Evolutionary conservation across 2,797 vertebrate species (phyloP).

Genomic region (Oryzias dopingdopingensis): DNA sequence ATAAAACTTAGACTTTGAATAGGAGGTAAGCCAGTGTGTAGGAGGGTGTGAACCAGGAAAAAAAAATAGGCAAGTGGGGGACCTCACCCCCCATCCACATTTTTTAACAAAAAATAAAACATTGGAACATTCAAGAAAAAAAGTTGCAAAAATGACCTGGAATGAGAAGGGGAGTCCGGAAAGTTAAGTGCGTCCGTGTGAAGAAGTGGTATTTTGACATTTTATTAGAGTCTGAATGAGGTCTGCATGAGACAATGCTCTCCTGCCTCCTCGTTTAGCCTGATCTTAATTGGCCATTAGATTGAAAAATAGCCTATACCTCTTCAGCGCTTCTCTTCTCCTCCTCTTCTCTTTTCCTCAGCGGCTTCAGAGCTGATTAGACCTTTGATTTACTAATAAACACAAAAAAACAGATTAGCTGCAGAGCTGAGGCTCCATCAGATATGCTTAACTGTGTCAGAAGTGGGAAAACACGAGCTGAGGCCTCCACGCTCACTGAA

Average conservation of each 20-base stretch:
- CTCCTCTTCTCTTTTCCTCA: slow-evolving; percentile 51
- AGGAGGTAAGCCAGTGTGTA: slow-evolving; percentile 56
- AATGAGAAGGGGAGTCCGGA: slow-evolving; percentile 36
- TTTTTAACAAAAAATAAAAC: slow-evolving; percentile 27
- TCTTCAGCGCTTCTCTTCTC: slow-evolving; percentile 44
- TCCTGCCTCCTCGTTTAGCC: slow-evolving; percentile 76
- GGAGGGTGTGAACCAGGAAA: slow-evolving; percentile 28
- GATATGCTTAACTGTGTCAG: slow-evolving; percentile 20
- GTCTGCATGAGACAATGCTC: slow-evolving; percentile 69
- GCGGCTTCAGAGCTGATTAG: slow-evolving; percentile 75
- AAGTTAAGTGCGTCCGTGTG: slow-evolving; percentile 6
- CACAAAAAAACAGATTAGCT: slow-evolving; percentile 69
- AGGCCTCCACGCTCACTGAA: slow-evolving; percentile 9
- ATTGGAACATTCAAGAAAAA: slow-evolving; percentile 43
- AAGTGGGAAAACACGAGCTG: slow-evolving; percentile 24
- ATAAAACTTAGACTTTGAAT: slow-evolving; percentile 32
- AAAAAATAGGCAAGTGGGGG: neutral
- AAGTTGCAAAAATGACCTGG: slow-evolving; percentile 30
- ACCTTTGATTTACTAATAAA: slow-evolving; percentile 81
- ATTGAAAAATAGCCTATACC: slow-evolving; percentile 73
- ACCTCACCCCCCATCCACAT: slow-evolving; percentile 2
- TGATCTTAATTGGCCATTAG: slow-evolving; percentile 82
- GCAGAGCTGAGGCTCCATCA: slow-evolving; percentile 33
- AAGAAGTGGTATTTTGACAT: slow-evolving; percentile 54
- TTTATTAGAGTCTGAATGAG: slow-evolving; percentile 70